phyloP scores from a whole-genome alignment of 1,140 invertebrate genomes.

The Zaprionus kolodkinae region DNA sequence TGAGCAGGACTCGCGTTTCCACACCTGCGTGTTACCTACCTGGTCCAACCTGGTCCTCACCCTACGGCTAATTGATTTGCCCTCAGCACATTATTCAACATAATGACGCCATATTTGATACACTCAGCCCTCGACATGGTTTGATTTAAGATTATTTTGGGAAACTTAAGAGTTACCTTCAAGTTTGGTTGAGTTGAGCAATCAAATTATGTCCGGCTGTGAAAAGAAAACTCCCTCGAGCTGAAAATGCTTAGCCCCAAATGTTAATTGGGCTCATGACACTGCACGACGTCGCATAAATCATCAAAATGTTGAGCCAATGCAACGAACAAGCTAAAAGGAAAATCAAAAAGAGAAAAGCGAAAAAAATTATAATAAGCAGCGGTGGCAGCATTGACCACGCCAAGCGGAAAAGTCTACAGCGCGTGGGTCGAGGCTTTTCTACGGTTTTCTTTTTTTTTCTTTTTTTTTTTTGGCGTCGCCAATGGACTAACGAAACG shows the following conservation, averaged over 20 bases:
- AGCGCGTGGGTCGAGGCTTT: slow-evolving; percentile 11
- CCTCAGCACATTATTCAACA: slow-evolving; percentile 36
- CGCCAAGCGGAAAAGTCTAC: slow-evolving; percentile 19
- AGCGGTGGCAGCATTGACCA: slow-evolving; percentile 34
- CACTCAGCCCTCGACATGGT: not conserved
- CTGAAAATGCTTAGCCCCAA: slow-evolving; percentile 54
- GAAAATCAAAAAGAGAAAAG: slow-evolving; percentile 23
- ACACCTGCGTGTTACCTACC: slow-evolving; percentile 52
- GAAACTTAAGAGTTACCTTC: not conserved
- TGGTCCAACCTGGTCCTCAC: not conserved
- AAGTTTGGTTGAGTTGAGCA: slow-evolving; percentile 14
- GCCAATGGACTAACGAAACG: slow-evolving; percentile 70
- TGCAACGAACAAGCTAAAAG: slow-evolving; percentile 57
- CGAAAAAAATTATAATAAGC: slow-evolving; percentile 30
- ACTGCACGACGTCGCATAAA: slow-evolving; percentile 74
- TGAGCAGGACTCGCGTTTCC: slow-evolving; percentile 44
- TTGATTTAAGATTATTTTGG: not conserved
- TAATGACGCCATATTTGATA: slow-evolving; percentile 17
- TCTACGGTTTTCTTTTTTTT: slow-evolving; percentile 4
- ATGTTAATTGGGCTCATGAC: slow-evolving; percentile 81
- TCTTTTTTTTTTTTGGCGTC: slow-evolving; percentile 1
- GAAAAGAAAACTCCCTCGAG: slow-evolving; percentile 35
- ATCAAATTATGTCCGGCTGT: slow-evolving; percentile 55
- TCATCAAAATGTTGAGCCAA: slow-evolving; percentile 68
- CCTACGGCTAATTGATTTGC: slow-evolving; percentile 60